Evolutionary conservation across 2,113 vertebrate genomes (phyloP).

Genomic region (Catagonus wagneri): DNA sequence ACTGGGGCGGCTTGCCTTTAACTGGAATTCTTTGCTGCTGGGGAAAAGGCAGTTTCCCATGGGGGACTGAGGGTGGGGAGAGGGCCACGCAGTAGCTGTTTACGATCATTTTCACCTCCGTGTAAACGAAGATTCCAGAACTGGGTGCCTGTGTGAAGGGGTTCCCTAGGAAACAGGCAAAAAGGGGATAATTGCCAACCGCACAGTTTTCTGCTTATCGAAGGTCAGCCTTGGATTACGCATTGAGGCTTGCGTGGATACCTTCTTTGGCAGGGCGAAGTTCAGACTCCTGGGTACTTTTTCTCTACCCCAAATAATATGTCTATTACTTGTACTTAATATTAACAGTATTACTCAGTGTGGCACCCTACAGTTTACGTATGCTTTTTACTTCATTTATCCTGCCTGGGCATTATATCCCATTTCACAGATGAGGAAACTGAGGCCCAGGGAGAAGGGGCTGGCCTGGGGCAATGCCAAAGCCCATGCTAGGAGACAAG

Average conservation of each 20-base stretch:
- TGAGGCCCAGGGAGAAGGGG: background rate
- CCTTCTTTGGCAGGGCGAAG: background rate
- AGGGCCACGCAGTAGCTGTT: background rate
- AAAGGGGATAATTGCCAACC: background rate
- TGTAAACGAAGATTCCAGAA: background rate
- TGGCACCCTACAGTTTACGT: background rate
- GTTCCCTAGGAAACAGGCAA: background rate
- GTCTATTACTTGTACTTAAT: background rate
- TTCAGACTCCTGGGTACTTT: background rate
- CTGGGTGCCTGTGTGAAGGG: background rate
- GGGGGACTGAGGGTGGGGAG: fast-evolving
- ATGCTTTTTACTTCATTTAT: background rate
- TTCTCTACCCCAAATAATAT: background rate
- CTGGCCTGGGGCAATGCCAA: background rate
- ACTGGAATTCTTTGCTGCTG: background rate
- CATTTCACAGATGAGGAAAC: conserved; percentile 44
- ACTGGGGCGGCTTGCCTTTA: background rate
- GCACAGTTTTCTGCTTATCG: fast-evolving
- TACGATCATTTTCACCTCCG: background rate
- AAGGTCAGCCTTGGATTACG: background rate
- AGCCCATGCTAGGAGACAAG: background rate
- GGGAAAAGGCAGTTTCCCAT: background rate
- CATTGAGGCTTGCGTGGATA: no score
- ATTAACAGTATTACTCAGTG: background rate
- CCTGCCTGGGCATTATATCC: background rate